These are phyloP conservation scores for Macheiramphus alcinus DNA, from an alignment of 2,113 vertebrate genomes.

Conservation along the genomic window DNA sequence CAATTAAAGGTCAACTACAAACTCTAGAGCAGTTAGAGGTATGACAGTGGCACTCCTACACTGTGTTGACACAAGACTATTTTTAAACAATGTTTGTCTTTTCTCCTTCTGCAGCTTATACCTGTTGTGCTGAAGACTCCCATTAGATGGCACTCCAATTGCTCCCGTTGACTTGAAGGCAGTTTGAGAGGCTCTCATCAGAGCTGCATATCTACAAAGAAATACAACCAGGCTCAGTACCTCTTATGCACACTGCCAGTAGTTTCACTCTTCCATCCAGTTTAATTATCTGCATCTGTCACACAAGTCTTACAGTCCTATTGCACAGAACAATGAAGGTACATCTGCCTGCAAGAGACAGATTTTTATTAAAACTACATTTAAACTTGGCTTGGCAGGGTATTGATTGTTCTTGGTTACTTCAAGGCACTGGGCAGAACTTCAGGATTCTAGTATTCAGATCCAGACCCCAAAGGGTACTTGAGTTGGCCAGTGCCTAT, in stretches of 20 bases:
- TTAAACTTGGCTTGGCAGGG: background rate
- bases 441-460: background rate
- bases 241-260: background rate
- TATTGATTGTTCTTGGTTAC: background rate
- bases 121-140: constrained; percentile 71
- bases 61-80: background rate
- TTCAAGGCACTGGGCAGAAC: background rate
- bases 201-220: constrained; percentile 73
- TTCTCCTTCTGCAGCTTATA: background rate
- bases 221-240: background rate
- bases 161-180: constrained; percentile 40
- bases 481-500: background rate
- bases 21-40: background rate
- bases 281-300: background rate
- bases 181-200: constrained; percentile 70
- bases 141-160: constrained; percentile 44
- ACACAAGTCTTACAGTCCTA: background rate
- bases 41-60: background rate
- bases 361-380: background rate
- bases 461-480: background rate
- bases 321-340: background rate
- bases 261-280: background rate
- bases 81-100: background rate
- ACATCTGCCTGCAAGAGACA: background rate
- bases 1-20: background rate